Evolutionary conservation across 2,797 vertebrate species (phyloP), one percentile per base, ranked within the genome.

Genomic region (Cossypha niveicapilla): DNA sequence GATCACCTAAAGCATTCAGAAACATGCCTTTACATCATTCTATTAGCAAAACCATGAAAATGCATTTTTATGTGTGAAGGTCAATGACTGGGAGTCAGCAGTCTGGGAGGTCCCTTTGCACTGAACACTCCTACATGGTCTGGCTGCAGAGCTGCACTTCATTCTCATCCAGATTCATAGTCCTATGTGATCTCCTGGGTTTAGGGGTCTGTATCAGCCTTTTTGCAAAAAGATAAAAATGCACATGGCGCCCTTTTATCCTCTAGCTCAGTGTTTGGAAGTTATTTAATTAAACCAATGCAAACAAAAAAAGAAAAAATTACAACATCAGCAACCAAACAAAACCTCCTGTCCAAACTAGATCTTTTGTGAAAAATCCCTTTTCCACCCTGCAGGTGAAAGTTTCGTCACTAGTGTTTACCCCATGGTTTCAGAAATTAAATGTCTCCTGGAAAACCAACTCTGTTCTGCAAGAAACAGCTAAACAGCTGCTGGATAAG

Each of bases 251-350:
- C 7, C 18, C 4, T 78, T 88, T 39, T 41, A 50, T 65, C 9
- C 16, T 19, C 32, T 62, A 66, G 25, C 7, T 66, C 39, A 47
- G 11, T 42, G 44, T n/a, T n/a, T 65, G 11, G 13, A 72, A 57
- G 7, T 42, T 21, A 65, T 71, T 56, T 80, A 39, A 65, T 66
- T 28, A 22, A 83, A 58, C 6, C 3, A 18, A 48, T 58, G 8
- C 3, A 24, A 34, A 51, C 34, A 32, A 4, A 39, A 9, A 27
- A 13, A 35, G 4, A 3, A 7, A 22, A 30, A 23, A 28, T 3
- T 0, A 16, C 5, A 41, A 10, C 6, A 11, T n/a, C 3, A 11
- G 28, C 3, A 13, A 12, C 4, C 4, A 32, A 6, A 1, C 7
- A 28, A 45, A 58, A 41, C 32, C 28, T 62, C 16, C 45, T 58